A percentile compares a stretch with the other conserved stretches of the same genome.
Evolutionary conservation across 2,888 invertebrate species (phyloP).

Genomic region (Ophion ventricosus): DNA sequence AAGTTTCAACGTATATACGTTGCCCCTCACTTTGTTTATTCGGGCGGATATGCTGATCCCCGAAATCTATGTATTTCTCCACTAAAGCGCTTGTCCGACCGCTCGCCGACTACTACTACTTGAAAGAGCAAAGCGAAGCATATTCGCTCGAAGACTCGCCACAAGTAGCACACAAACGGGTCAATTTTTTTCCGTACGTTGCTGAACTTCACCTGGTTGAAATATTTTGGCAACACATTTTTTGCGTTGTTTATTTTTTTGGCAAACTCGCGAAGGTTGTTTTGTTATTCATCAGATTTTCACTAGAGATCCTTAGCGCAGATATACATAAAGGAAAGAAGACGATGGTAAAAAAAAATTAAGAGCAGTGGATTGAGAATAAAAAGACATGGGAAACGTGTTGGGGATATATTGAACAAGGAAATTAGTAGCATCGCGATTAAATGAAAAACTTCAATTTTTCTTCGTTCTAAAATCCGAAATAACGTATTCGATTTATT

Average conservation of each 20-base stretch:
- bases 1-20: too few relatives aligned
- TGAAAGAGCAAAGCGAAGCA: background rate
- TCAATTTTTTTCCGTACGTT: background rate
- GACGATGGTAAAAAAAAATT: background rate
- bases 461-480: background rate
- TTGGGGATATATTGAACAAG: background rate
- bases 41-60: background rate
- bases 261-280: background rate
- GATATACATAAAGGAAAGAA: background rate
- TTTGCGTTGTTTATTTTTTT: background rate
- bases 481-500: too few relatives aligned
- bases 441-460: background rate
- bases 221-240: background rate
- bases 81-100: constrained; percentile 1
- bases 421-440: background rate
- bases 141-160: background rate
- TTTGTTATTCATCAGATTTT: too few relatives aligned
- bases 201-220: background rate
- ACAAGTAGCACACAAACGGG: background rate
- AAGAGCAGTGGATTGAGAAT: background rate
- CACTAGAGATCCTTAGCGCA: background rate
- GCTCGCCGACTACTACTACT: constrained; percentile 15
- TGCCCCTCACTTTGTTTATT: background rate
- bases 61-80: background rate
- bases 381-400: background rate